phyloP scores from a whole-genome alignment of 2,113 vertebrate genomes.

The Cyanocitta stelleri region DNA sequence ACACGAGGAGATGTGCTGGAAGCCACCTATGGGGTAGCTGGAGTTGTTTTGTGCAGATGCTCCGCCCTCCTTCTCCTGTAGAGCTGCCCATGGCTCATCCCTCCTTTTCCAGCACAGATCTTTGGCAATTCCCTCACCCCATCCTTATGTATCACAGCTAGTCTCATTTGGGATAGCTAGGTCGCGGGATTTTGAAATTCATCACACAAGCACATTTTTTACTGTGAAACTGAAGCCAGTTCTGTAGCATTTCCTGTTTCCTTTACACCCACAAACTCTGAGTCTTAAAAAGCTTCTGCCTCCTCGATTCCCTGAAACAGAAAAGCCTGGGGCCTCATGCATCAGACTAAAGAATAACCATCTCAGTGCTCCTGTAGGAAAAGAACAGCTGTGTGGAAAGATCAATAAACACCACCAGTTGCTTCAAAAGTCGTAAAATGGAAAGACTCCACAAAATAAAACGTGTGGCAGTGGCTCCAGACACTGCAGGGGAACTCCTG shows the following conservation, averaged over 20 bases:
- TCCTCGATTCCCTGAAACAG: background rate
- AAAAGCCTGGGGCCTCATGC: background rate
- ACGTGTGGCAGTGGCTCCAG: background rate
- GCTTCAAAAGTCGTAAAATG: conserved; percentile 25
- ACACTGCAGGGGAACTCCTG: background rate
- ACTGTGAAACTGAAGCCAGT: background rate
- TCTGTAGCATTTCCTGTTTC: background rate
- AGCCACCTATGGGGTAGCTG: background rate
- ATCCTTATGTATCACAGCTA: background rate
- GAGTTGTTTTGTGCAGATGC: background rate
- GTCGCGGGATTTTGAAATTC: background rate
- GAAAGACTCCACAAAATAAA: background rate
- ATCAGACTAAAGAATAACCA: background rate
- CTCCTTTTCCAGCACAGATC: background rate
- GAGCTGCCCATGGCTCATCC: background rate
- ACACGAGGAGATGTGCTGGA: background rate
- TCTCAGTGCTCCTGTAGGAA: background rate
- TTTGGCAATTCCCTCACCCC: background rate
- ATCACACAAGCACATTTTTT: conserved; percentile 12
- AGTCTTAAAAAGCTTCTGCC: background rate
- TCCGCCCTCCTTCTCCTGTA: background rate
- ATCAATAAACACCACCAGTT: conserved; percentile 55
- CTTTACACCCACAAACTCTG: conserved; percentile 11
- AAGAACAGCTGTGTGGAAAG: conserved; percentile 45
- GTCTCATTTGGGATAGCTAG: background rate